phyloP scores from a whole-genome alignment of 2,113 vertebrate species.

The Tauraco erythrolophus region DNA sequence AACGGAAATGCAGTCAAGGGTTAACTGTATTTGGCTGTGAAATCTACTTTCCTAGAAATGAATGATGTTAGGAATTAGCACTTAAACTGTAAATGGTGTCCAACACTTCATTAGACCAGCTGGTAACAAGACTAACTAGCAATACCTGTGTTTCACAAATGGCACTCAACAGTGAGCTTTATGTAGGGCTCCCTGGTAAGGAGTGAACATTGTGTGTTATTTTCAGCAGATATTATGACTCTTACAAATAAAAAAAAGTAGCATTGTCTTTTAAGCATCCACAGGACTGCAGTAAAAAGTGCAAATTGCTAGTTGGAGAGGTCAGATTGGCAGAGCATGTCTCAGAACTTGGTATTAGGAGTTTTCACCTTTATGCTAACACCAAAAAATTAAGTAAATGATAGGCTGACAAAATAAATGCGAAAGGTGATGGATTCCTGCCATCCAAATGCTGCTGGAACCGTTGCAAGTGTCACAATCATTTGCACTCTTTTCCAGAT shows the following conservation, averaged over 20 bases:
- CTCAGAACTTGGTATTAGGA: not conserved
- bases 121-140: not conserved
- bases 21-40: not conserved
- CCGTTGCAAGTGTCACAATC: not conserved
- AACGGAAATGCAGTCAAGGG: not conserved
- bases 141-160: not conserved
- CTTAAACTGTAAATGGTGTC: not conserved
- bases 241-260: not conserved
- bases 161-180: not conserved
- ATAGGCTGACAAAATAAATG: not conserved
- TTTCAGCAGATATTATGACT: not conserved
- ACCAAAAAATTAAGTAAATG: not conserved
- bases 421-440: not conserved
- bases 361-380: not conserved
- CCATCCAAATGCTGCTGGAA: not conserved
- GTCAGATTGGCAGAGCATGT: not conserved
- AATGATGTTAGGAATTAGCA: not conserved
- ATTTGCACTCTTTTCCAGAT: not conserved
- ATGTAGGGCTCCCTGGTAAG: not conserved
- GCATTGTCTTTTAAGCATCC: not conserved
- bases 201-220: not conserved
- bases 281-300: not conserved
- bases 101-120: not conserved
- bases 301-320: not conserved
- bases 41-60: not conserved